Conservation (phyloP, 2,888 invertebrate genomes). For the Agrilus cyanescens region DNA sequence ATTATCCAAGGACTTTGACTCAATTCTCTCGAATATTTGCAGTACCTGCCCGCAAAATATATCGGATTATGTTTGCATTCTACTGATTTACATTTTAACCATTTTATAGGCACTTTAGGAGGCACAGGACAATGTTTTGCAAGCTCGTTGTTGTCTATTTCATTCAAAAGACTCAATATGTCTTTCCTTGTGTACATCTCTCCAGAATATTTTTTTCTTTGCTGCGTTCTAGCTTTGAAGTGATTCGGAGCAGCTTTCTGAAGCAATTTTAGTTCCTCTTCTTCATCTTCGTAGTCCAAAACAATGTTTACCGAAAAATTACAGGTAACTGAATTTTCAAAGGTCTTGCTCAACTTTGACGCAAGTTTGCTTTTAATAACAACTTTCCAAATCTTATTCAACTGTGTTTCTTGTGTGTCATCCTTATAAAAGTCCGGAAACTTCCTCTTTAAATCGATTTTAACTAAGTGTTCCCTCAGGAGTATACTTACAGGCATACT, state of each 20-base stretch:
- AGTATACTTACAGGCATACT: constrained; percentile 57
- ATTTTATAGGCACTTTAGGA: constrained; percentile 35
- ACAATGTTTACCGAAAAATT: constrained; percentile 49
- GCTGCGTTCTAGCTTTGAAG: constrained; percentile 33
- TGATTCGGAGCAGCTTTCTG: constrained; percentile 35
- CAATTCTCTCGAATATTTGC: constrained; percentile 70
- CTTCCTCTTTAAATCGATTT: constrained; percentile 43
- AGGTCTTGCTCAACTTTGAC: constrained; percentile 38
- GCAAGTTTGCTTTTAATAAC: constrained; percentile 50
- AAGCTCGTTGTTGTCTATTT: constrained; percentile 39
- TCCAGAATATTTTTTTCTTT: constrained; percentile 34
- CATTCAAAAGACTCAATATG: constrained; percentile 44
- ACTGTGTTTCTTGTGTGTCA: constrained; percentile 38
- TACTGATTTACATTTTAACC: constrained; percentile 39
- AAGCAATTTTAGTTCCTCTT: constrained; percentile 26
- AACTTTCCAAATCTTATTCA: constrained; percentile 77
- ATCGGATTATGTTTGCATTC: constrained; percentile 46
- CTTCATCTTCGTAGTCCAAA: constrained; percentile 44
- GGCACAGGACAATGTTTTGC: constrained; percentile 41
- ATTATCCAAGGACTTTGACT: constrained; percentile 94
- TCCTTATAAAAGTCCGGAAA: constrained; percentile 40
- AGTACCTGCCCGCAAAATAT: constrained; percentile 64
- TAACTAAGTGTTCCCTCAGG: constrained; percentile 54
- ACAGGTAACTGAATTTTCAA: constrained; percentile 46
- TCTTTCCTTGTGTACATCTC: constrained; percentile 53